Percentiles rank a stretch among this genome's conserved stretches.
phyloP scores from a whole-genome alignment of 1,140 invertebrate genomes.

The Sminthurinus signatus region DNA sequence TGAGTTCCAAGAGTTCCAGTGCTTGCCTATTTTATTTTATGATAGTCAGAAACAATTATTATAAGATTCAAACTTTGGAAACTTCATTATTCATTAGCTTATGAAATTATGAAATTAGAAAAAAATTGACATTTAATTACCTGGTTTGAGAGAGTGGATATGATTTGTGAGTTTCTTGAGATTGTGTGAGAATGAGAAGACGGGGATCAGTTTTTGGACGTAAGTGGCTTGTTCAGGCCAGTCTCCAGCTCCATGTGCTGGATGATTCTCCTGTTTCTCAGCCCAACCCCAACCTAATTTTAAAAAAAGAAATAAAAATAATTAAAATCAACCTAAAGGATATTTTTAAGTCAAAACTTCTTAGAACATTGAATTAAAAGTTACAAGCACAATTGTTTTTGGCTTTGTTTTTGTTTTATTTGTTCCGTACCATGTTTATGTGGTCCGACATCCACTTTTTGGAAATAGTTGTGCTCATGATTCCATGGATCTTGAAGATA shows the following conservation, averaged over 20 bases:
- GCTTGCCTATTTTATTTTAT: too few relatives aligned
- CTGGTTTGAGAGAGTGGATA: not conserved
- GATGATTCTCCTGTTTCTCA: not conserved
- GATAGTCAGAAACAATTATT: too few relatives aligned
- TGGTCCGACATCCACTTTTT: not conserved
- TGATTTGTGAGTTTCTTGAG: not conserved
- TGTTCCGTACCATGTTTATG: not conserved
- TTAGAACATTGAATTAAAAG: too few relatives aligned
- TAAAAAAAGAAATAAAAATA: too few relatives aligned
- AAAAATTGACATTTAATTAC: too few relatives aligned
- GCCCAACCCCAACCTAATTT: not conserved
- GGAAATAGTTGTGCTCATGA: constrained; percentile 1
- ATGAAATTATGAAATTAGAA: too few relatives aligned
- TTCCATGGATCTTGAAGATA: constrained; percentile 4
- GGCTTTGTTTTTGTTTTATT: too few relatives aligned
- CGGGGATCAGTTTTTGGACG: not conserved
- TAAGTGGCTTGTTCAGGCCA: not conserved
- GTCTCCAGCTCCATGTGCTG: not conserved
- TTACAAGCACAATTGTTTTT: too few relatives aligned
- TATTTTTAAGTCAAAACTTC: too few relatives aligned
- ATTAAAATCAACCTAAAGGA: too few relatives aligned
- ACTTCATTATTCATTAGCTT: too few relatives aligned
- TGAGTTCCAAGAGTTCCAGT: not conserved
- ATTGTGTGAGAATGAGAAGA: not conserved
- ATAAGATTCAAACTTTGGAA: too few relatives aligned